A percentile compares a stretch with the other conserved stretches of the same genome.
Evolutionary conservation across 2,113 vertebrate species (phyloP).

Genomic region (Oophaga pumilio): DNA sequence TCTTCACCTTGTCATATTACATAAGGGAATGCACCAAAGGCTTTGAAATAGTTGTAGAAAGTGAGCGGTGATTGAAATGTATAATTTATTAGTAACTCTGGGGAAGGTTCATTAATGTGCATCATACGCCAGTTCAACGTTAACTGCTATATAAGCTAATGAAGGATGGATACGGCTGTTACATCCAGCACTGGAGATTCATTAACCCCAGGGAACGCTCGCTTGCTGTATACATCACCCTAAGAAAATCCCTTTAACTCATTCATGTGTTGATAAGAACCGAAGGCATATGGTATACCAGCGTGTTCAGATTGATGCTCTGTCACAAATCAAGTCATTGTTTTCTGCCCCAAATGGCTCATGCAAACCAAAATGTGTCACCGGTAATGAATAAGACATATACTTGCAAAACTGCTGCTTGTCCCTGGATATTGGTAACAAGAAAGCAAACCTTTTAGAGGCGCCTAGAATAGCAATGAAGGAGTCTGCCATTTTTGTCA

Average conservation of each 20-base stretch:
- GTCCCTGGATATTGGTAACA: constrained; percentile 54
- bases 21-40: not conserved
- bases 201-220: constrained; percentile 30
- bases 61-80: constrained; percentile 39
- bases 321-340: constrained; percentile 67
- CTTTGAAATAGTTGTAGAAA: constrained; percentile 28
- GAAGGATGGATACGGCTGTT: not conserved
- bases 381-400: constrained; percentile 62
- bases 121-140: not conserved
- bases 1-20: not conserved
- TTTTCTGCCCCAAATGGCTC: constrained; percentile 63
- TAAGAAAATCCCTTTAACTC: constrained; percentile 56
- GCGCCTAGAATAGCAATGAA: constrained; percentile 59
- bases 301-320: constrained; percentile 64
- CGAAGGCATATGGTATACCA: constrained; percentile 56
- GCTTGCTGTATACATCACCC: constrained; percentile 36
- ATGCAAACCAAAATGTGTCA: constrained; percentile 59
- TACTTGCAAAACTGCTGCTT: constrained; percentile 61
- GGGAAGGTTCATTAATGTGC: constrained; percentile 6
- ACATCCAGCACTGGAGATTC: constrained; percentile 25
- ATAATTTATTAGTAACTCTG: constrained; percentile 27
- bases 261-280: constrained; percentile 42
- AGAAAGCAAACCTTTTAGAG: constrained; percentile 66
- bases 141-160: constrained; percentile 34
- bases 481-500: constrained; percentile 57